Base-by-base conservation (phyloP, 2,113 vertebrate genomes). In the Gambusia affinis region DNA sequence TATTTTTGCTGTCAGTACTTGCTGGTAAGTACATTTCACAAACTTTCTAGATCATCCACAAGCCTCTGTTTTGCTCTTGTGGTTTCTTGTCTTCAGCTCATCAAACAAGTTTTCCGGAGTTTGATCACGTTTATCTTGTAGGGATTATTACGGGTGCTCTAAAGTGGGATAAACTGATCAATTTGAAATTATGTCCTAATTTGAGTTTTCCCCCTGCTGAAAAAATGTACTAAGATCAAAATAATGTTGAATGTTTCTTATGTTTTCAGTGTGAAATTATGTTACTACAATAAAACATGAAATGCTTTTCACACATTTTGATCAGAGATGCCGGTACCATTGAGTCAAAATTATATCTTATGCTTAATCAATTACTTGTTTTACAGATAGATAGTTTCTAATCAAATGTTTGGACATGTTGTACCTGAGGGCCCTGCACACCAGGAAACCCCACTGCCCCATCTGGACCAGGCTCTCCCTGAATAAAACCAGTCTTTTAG, bases 361-460 rank as follows among this genome's bases (percentile, higher is more conserved):
- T 42, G 39, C 17, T 47, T 19, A 47, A 47, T 47, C 17, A n/a
- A 8, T 2, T 1, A 1, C 24, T 57, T 57, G 17, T 37, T 37
- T 37, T 11, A 57, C 51, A 0, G 17, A 57, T 0, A 11, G 24
- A n/a, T 11, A 10, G 51, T 22, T n/a, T 10, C 24, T 1, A 57
- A n/a, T 11, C 8, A n/a, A 57, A 24, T 57, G 51, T 57, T 62
- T 62, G 30, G 60, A 31, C 14, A 62, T 30, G 7, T 35, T 63
- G 22, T 84, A 95, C 94, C 94, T 95, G 94, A n/a, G 86, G 90
- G 0, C 94, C 94, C 66, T 33, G 87, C 12, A 91, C 81, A 63
- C 94, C 94, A 1, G 81, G 86, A 74, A 87, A 64, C 7, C 93
- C 93, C 44, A 81, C 22, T 4, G 44, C 31, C 57, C 92, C 94